Percentiles rank a stretch among this genome's conserved stretches.
phyloP scores from a whole-genome alignment of 2,888 invertebrate species.

The Mesochorus sp. region DNA sequence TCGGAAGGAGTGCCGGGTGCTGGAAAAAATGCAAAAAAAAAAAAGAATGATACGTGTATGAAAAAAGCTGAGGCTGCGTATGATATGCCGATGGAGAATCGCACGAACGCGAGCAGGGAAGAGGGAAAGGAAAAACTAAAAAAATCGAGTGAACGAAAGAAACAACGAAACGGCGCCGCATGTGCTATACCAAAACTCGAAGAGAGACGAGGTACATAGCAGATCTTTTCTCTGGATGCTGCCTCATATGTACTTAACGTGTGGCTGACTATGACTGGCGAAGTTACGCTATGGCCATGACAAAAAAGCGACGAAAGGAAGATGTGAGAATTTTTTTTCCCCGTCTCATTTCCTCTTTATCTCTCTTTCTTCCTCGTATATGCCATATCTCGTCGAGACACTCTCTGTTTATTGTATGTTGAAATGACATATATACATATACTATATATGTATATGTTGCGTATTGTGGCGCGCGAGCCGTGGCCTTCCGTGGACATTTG shows the following conservation, averaged over 20 bases:
- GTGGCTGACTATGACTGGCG: constrained; percentile 37
- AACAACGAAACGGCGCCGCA: constrained; percentile 62
- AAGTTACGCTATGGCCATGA: constrained; percentile 47
- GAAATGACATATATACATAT: not conserved
- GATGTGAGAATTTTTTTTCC: constrained; percentile 51
- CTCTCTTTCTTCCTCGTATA: constrained; percentile 34
- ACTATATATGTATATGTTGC: constrained; percentile 25
- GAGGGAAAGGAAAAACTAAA: constrained; percentile 57
- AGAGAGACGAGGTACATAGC: constrained; percentile 48
- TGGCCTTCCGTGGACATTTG: constrained; percentile 74
- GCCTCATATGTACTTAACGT: constrained; percentile 51
- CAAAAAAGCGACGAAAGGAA: constrained; percentile 57
- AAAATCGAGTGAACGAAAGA: constrained; percentile 45
- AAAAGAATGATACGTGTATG: constrained; percentile 12
- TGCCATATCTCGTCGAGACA: constrained; percentile 3
- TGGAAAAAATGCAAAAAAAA: constrained; percentile 39
- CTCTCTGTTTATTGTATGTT: constrained; percentile 45
- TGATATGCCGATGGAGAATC: not conserved
- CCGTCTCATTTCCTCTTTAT: constrained; percentile 15
- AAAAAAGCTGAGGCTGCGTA: constrained; percentile 52
- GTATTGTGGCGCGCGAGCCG: constrained; percentile 71
- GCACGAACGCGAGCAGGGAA: constrained; percentile 32
- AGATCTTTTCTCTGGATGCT: constrained; percentile 65
- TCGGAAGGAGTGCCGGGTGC: constrained; percentile 69
- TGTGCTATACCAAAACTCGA: constrained; percentile 34